These are phyloP conservation scores for Monopterus albus DNA, from an alignment of 2,113 vertebrate species.

Conservation along the genomic window DNA sequence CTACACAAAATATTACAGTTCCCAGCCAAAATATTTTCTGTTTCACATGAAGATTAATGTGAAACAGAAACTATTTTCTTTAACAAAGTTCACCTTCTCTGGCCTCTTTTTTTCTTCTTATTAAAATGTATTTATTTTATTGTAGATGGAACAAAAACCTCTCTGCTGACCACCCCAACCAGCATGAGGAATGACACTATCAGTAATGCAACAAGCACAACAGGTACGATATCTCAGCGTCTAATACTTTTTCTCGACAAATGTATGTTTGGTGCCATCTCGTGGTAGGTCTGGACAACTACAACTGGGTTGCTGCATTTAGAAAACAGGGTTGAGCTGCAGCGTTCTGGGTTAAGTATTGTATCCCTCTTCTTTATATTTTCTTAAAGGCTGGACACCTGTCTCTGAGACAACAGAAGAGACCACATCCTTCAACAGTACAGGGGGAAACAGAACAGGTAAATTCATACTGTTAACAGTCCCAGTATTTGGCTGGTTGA, in stretches of 20 bases:
- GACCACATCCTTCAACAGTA: conserved; percentile 32
- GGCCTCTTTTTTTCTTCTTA: background rate
- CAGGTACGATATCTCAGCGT: conserved; percentile 13
- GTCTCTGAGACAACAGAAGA: conserved; percentile 36
- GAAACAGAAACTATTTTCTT: background rate
- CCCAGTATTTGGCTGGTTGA: background rate
- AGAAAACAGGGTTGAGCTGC: background rate
- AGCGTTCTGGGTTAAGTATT: background rate
- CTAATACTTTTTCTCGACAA: too few species aligned
- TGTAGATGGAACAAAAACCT: conserved; percentile 3
- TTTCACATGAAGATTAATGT: too few species aligned
- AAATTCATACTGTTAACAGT: background rate
- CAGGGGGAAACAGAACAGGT: conserved; percentile 55
- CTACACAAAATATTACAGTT: too few species aligned
- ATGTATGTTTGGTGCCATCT: conserved; percentile 36
- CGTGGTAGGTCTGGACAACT: conserved; percentile 25
- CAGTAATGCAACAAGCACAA: conserved; percentile 16
- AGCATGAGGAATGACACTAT: background rate
- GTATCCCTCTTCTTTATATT: background rate
- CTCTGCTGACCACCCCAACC: background rate
- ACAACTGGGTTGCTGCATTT: background rate
- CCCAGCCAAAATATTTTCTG: too few species aligned
- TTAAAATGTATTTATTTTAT: background rate
- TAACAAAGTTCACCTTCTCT: background rate
- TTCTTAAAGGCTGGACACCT: conserved; percentile 31